Percentiles rank a stretch among this genome's conserved stretches.
Conservation (phyloP, 1,140 invertebrate species). For the Drosophila auraria region DNA sequence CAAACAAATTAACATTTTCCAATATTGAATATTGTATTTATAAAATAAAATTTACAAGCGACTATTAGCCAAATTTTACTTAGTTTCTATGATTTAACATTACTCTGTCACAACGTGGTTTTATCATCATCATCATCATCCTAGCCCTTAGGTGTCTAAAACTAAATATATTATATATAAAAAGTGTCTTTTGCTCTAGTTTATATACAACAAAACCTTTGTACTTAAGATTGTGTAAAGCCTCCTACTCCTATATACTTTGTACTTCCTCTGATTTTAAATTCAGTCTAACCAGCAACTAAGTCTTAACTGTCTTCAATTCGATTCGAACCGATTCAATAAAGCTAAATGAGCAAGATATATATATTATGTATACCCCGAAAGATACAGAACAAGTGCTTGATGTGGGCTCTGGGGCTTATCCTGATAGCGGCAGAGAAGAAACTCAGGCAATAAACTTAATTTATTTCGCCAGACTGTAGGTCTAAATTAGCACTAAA, state of each 20-base stretch:
- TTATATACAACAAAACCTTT: slow-evolving; percentile 17
- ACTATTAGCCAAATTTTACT: slow-evolving; percentile 57
- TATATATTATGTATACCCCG: slow-evolving; percentile 39
- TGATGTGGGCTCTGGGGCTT: not conserved
- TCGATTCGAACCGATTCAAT: slow-evolving; percentile 55
- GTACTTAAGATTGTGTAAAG: slow-evolving; percentile 17
- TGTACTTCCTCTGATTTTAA: slow-evolving; percentile 63
- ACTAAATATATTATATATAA: slow-evolving; percentile 3
- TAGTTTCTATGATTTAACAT: slow-evolving; percentile 31
- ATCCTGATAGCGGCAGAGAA: slow-evolving; percentile 5
- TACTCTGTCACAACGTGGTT: not conserved
- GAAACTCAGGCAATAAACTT: slow-evolving; percentile 43
- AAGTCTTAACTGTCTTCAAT: slow-evolving; percentile 73
- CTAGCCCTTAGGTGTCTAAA: slow-evolving; percentile 25
- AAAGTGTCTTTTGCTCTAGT: slow-evolving; percentile 41
- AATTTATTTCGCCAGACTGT: slow-evolving; percentile 50
- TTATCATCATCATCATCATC: slow-evolving; percentile 18
- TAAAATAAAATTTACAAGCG: slow-evolving; percentile 59
- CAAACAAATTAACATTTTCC: slow-evolving; percentile 64
- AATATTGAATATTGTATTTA: slow-evolving; percentile 51
- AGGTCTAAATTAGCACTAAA: slow-evolving; percentile 7
- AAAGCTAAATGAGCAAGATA: slow-evolving; percentile 62
- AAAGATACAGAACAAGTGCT: slow-evolving; percentile 10
- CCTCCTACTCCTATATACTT: slow-evolving; percentile 26
- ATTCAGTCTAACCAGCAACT: slow-evolving; percentile 63